phyloP scores from a whole-genome alignment of 1,140 invertebrate species.

The Triops cancriformis region DNA sequence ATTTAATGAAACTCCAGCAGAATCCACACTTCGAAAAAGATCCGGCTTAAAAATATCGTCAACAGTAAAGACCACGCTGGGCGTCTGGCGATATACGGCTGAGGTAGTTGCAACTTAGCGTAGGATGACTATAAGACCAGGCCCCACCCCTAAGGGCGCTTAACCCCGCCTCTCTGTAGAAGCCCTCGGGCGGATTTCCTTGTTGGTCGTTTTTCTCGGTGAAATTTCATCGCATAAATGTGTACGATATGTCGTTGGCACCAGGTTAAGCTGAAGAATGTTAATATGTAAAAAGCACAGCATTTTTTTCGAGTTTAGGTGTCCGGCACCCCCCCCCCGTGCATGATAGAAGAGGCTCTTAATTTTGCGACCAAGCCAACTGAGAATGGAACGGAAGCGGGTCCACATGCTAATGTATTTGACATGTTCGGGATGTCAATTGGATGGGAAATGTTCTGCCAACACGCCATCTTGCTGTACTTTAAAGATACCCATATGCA shows the following conservation, averaged over 20 bases:
- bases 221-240: not conserved
- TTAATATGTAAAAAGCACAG: not conserved
- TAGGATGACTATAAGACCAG: too few relatives aligned
- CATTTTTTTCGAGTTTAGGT: not conserved
- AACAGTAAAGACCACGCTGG: too few relatives aligned
- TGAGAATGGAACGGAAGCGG: not conserved
- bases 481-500: not conserved
- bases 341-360: not conserved
- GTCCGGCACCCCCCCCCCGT: not conserved
- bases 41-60: too few relatives aligned
- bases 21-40: too few relatives aligned
- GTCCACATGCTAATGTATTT: not conserved
- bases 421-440: not conserved
- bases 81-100: too few relatives aligned
- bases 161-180: not conserved
- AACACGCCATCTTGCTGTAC: not conserved
- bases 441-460: not conserved
- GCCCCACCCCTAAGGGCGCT: too few relatives aligned
- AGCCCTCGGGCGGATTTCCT: not conserved
- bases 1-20: too few relatives aligned
- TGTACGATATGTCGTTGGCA: not conserved
- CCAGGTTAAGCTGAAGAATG: not conserved
- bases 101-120: too few relatives aligned
- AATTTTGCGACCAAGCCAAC: not conserved
- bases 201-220: not conserved